Evolutionary conservation across 2,888 invertebrate species (phyloP), one percentile per base, ranked within the genome.

Genomic region (Amblyteles armatorius): DNA sequence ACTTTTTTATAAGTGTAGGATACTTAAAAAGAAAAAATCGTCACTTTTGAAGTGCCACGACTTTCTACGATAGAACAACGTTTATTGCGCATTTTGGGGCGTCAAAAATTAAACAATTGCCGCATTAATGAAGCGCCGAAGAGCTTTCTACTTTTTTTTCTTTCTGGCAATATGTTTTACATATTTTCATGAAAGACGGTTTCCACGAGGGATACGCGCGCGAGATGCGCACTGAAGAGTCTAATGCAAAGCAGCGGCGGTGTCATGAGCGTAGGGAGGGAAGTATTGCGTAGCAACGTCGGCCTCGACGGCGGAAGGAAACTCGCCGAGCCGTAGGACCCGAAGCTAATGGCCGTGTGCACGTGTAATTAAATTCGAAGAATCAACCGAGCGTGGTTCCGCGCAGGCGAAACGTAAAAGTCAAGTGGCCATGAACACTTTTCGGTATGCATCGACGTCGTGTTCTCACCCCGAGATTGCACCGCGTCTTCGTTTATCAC

Each of bases 291-390:
- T 22, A 33, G 82, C 83, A 82, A 87, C 85, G 71, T 55, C 84
- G 40, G 82, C 85, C 78, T 82, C 86, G 84, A 83, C 84, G 85
- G 83, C 69, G 71, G 72, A 83, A 81, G 73, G 83, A 87, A 86
- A 84, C 84, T 87, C 76, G 83, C 76, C 86, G 87, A 83, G 87
- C 85, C 87, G 86, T 86, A 67, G 60, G 60, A 50, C 77, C 73
- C 72, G 60, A 73, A 80, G 72, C 80, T 84, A 84, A 84, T 84
- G 84, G 77, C 84, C 89, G 87, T 87, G 86, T 87, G 89, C 88
- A 88, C 89, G 87, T 87, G 88, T 90, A 90, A 92, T 92, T 90
- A 90, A 87, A 89, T 89, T 90, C 88, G 86, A 88, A 87, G 86
- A 86, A 86, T 84, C 87, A 87, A 72, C 87, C 88, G 83, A 82